Evolutionary conservation across 2,888 invertebrate species (phyloP).

Genomic region (Cephalotes varians): DNA sequence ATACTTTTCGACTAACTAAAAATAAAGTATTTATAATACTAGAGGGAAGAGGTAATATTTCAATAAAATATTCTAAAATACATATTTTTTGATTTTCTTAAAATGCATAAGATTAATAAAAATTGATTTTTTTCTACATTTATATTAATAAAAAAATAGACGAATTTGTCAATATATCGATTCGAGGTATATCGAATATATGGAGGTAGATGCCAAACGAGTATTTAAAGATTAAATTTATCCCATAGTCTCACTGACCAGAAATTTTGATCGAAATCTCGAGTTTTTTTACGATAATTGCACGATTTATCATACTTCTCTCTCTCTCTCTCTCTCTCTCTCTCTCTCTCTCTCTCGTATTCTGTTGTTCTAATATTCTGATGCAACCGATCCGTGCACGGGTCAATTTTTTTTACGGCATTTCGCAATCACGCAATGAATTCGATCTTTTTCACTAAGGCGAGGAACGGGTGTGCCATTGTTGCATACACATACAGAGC

Average conservation of each 20-base stretch:
- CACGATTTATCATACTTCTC: not conserved
- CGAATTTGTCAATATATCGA: not conserved
- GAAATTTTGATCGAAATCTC: slow-evolving; percentile 31
- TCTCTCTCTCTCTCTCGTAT: not conserved
- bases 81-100: not conserved
- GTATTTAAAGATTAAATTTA: slow-evolving; percentile 6
- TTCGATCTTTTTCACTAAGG: slow-evolving; percentile 29
- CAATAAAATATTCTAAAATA: not conserved
- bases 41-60: not conserved
- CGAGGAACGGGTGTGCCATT: slow-evolving; percentile 36
- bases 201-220: not conserved
- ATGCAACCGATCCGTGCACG: not conserved
- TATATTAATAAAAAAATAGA: not conserved
- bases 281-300: not conserved
- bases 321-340: not conserved
- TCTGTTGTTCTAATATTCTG: not conserved
- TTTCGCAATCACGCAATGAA: slow-evolving; percentile 24
- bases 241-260: not conserved
- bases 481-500: slow-evolving; percentile 35
- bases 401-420: slow-evolving; percentile 10
- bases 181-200: not conserved
- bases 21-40: not conserved
- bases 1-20: slow-evolving; percentile 5
- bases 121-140: not conserved
- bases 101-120: not conserved